phyloP scores from a whole-genome alignment of 2,797 vertebrate genomes.

The Gambelia wislizenii region DNA sequence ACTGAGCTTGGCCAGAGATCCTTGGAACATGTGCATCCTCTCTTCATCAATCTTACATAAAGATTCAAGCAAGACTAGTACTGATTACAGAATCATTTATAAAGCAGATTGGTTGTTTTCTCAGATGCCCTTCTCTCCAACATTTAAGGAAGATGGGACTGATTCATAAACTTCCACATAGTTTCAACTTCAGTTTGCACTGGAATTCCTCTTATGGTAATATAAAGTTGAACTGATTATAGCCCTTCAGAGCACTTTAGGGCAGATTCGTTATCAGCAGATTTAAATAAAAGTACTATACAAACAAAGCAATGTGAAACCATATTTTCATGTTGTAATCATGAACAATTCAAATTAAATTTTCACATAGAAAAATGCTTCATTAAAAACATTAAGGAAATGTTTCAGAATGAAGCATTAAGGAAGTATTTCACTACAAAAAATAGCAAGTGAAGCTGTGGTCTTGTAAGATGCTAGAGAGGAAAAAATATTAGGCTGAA shows the following conservation, averaged over 20 bases:
- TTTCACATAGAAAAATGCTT: background rate
- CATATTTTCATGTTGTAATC: background rate
- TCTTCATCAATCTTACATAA: background rate
- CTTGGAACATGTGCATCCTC: background rate
- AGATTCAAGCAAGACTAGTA: background rate
- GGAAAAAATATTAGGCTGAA: background rate
- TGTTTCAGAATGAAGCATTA: background rate
- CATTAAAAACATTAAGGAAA: background rate
- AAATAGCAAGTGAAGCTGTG: background rate
- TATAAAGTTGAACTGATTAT: background rate
- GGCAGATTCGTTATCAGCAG: background rate
- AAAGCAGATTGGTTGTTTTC: background rate
- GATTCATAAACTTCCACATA: background rate
- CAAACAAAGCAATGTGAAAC: background rate
- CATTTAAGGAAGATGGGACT: background rate
- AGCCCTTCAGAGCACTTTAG: background rate
- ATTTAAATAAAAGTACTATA: background rate
- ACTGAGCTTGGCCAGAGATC: background rate
- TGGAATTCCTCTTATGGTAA: background rate
- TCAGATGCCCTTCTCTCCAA: background rate
- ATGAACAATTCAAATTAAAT: background rate
- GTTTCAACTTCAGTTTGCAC: background rate
- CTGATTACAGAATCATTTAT: background rate
- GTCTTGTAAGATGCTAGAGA: background rate
- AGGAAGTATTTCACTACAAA: background rate